Percentiles rank a stretch among this genome's conserved stretches.
phyloP scores from a whole-genome alignment of 2,797 vertebrate species.

The Simalia tracyae region DNA sequence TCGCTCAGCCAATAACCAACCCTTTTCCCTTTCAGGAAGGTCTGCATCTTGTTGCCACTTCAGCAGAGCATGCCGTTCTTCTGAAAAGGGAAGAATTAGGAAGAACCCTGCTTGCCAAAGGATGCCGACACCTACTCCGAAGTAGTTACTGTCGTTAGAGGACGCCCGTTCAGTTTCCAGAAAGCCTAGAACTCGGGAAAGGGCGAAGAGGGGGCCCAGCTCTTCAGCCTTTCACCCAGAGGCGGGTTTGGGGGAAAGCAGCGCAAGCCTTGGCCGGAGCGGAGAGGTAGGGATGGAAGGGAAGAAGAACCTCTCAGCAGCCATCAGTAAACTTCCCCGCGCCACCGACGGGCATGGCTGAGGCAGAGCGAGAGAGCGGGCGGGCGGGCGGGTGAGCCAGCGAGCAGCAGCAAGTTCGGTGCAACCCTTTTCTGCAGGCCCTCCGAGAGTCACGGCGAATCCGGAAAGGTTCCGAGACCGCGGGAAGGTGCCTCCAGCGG shows the following conservation, averaged over 20 bases:
- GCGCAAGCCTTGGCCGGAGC: background rate
- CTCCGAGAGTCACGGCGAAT: slow-evolving; percentile 25
- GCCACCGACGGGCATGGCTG: background rate
- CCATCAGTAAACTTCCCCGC: slow-evolving; percentile 4
- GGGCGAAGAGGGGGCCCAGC: background rate
- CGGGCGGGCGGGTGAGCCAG: background rate
- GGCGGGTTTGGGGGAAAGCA: background rate
- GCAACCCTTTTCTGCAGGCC: slow-evolving; percentile 29
- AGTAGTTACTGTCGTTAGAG: background rate
- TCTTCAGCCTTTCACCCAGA: background rate
- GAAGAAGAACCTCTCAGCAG: background rate
- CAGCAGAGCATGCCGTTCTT: slow-evolving; percentile 47
- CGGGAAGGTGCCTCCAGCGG: background rate
- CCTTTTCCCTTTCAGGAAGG: slow-evolving; percentile 91
- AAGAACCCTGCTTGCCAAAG: background rate
- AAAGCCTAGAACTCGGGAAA: background rate
- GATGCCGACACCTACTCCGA: background rate
- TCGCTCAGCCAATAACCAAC: slow-evolving; percentile 98
- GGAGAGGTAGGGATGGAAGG: background rate
- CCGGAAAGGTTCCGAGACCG: slow-evolving; percentile 20
- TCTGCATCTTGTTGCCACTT: slow-evolving; percentile 84
- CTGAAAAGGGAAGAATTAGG: background rate
- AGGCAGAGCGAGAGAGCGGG: background rate
- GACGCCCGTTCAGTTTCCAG: background rate
- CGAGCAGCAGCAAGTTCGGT: background rate